Evolutionary conservation across 1,140 invertebrate genomes (phyloP).

Genomic region (Pogonomyrmex californicus): DNA sequence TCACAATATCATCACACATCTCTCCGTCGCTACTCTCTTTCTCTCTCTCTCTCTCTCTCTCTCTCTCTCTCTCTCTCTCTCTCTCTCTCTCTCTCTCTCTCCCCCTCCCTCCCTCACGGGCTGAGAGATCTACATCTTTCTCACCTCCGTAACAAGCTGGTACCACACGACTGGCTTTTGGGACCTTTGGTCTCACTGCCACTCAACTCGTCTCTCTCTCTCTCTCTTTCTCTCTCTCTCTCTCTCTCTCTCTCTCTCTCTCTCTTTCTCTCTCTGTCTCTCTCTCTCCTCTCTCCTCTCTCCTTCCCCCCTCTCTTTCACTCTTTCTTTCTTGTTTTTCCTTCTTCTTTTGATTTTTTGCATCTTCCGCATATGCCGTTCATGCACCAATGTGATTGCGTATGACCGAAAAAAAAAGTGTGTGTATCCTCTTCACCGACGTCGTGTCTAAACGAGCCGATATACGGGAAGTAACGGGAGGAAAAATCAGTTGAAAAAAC

Average conservation of each 20-base stretch:
- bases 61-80: no score
- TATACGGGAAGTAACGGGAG: not conserved
- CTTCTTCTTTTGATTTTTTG: not conserved
- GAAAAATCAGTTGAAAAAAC: slow-evolving; percentile 3
- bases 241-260: not conserved
- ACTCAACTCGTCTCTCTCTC: not conserved
- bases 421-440: not conserved
- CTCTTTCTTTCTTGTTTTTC: not conserved
- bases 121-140: slow-evolving; percentile 49
- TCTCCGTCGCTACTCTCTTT: slow-evolving; percentile 52
- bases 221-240: not conserved
- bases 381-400: not conserved
- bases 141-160: not conserved
- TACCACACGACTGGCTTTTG: not conserved
- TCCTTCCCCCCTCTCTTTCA: not conserved
- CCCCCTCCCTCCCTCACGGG: slow-evolving; percentile 17
- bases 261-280: not conserved
- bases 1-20: slow-evolving; percentile 68
- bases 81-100: no score
- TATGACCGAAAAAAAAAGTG: slow-evolving; percentile 25
- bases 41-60: no score
- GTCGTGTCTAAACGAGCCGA: not conserved
- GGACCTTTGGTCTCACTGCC: slow-evolving; percentile 21
- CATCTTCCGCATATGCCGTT: slow-evolving; percentile 12
- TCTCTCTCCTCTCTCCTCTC: not conserved